Base-by-base conservation (phyloP, 2,888 invertebrate genomes). In the Agrilus biguttatus region DNA sequence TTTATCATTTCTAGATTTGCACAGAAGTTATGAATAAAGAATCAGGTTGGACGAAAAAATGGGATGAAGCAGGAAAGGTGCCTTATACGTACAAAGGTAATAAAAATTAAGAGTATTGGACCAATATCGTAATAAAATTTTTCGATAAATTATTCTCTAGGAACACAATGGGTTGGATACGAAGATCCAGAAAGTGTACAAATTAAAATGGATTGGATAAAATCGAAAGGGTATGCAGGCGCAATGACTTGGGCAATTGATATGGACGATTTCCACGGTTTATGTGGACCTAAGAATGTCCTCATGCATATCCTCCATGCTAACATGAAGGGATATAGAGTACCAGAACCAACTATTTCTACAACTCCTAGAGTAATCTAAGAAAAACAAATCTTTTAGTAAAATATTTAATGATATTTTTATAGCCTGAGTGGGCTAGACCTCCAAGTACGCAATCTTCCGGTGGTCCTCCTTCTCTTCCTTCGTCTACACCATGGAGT, bases 211-310 rank as follows among this genome's bases (percentile, higher is more conserved):
- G 81, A 90, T 59, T 91, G 77, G 71, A 84, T 91, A 51, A 87
- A 83, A 59, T 57, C 75, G 43, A 85, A 82, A 60, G 87, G 88
- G 0, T 85, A 84, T 55, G 80, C 80, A 0, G 91, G 91, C 0
- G 89, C 87, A 1, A 91, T 91, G 91, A 83, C 79, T 14, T 91
- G 91, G 91, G 90, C 91, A 19, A 80, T 90, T 38, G 87, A 87
- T 52, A 88, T 90, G 89, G 91, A 92, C 46, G 91, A 91, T 62
- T 91, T 89, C 61, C 74, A 74, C 45, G 89, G 88, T 0, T 60
- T 86, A 1, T 91, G 91, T 55, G 90, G 90, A 0, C 72, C 76
- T 1, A 74, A 76, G 55, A 87, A 90, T 61, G 74, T 80, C 0
- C 66, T 91, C 8, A 80, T 83, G 49, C 78, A 81, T 47, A 73